Percentiles rank a stretch among this genome's conserved stretches.
phyloP scores from a whole-genome alignment of 2,113 vertebrate genomes.

The Apistogramma diplotaenia region DNA sequence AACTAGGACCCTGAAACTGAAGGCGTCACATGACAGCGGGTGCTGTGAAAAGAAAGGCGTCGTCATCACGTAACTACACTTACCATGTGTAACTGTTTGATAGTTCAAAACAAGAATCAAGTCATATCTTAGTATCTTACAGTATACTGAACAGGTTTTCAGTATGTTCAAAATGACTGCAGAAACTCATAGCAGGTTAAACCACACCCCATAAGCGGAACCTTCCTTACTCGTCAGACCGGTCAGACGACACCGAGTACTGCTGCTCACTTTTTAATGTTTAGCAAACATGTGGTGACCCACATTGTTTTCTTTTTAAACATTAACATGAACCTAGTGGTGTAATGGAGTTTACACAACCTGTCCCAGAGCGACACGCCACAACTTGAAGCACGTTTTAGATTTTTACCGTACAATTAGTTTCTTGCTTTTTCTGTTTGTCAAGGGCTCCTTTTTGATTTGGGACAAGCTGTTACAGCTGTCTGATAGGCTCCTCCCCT shows the following conservation, averaged over 20 bases:
- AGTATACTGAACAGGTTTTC: not conserved
- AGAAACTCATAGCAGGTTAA: not conserved
- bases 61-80: not conserved
- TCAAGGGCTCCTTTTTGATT: not conserved
- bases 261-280: not conserved
- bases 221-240: slow-evolving; percentile 18
- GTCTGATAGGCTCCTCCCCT: not conserved
- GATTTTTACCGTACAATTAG: not conserved
- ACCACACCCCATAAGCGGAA: slow-evolving; percentile 30
- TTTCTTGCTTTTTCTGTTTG: not conserved
- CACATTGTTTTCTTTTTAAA: not conserved
- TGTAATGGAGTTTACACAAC: not conserved
- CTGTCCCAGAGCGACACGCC: not conserved
- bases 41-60: not conserved
- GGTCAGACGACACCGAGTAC: slow-evolving; percentile 5
- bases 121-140: not conserved
- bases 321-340: not conserved
- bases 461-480: not conserved
- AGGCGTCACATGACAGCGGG: not conserved
- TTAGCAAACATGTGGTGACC: not conserved
- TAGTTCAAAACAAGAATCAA: not conserved
- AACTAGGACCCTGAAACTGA: not conserved
- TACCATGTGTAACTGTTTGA: not conserved
- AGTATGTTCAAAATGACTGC: not conserved
- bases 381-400: not conserved